Evolutionary conservation across 2,888 invertebrate species (phyloP).

Genomic region (Habroteleia sp.): DNA sequence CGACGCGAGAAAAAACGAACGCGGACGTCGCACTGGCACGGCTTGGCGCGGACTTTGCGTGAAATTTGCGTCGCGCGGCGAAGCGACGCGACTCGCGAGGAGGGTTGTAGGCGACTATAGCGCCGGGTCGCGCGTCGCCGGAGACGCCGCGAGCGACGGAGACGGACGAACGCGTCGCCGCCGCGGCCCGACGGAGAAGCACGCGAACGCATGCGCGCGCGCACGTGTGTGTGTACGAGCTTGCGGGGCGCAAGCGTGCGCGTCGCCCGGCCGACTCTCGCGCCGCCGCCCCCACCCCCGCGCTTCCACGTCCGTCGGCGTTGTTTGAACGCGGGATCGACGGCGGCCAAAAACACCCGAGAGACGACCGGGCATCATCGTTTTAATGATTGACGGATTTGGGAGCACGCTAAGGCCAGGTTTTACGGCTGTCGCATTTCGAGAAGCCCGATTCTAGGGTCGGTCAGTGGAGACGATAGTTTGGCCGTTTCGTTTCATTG

Average conservation of each 20-base stretch:
- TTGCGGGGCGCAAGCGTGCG: conserved; percentile 37
- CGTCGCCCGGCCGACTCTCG: conserved; percentile 23
- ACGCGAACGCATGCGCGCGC: too few relatives aligned
- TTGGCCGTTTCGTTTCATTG: too few relatives aligned
- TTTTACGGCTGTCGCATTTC: background rate
- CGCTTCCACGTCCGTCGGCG: conserved; percentile 15
- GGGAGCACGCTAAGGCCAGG: conserved; percentile 4
- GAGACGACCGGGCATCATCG: conserved; percentile 24
- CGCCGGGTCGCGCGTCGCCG: conserved; percentile 20
- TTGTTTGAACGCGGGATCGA: conserved; percentile 24
- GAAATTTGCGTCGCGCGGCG: background rate
- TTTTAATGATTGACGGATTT: conserved; percentile 46
- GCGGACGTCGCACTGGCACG: too few relatives aligned
- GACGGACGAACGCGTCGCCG: too few relatives aligned
- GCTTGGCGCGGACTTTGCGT: too few relatives aligned
- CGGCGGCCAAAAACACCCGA: background rate
- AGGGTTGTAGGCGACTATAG: conserved; percentile 15
- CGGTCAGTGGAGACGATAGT: too few relatives aligned
- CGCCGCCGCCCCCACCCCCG: conserved; percentile 8
- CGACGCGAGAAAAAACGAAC: too few relatives aligned
- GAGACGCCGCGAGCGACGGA: conserved; percentile 1
- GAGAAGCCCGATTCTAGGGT: background rate
- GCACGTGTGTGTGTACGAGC: background rate
- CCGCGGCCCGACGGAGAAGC: too few relatives aligned
- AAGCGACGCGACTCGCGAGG: background rate